These are phyloP conservation scores for Helicoverpa zea DNA, from an alignment of 1,140 invertebrate genomes.

Conservation along the genomic window DNA sequence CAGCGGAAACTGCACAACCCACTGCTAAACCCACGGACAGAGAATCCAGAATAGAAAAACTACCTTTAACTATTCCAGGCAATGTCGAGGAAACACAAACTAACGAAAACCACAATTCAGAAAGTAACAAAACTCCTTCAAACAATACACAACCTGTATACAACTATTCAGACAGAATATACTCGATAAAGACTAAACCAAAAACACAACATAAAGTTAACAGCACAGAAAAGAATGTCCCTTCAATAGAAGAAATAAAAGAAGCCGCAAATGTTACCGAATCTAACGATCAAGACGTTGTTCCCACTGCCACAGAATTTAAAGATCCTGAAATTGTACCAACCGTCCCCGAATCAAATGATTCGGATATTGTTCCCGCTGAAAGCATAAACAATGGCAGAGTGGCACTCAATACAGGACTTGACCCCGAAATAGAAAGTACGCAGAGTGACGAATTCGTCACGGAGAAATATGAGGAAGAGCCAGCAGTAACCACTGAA, in stretches of 20 bases:
- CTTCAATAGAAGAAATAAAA: neutral
- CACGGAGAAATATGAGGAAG: slow-evolving; percentile 54
- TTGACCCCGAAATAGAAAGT: slow-evolving; percentile 52
- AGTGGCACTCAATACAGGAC: slow-evolving; percentile 49
- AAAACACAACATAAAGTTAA: slow-evolving; percentile 11
- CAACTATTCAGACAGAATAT: slow-evolving; percentile 44
- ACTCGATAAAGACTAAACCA: slow-evolving; percentile 30
- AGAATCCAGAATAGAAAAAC: slow-evolving; percentile 66
- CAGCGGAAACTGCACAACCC: slow-evolving; percentile 22
- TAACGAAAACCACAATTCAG: neutral
- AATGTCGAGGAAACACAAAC: slow-evolving; percentile 36
- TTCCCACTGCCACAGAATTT: neutral
- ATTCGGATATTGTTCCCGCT: slow-evolving; percentile 7
- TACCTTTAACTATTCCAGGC: slow-evolving; percentile 56
- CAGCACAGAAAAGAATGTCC: neutral
- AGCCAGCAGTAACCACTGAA: slow-evolving; percentile 50
- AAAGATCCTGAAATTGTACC: slow-evolving; percentile 23
- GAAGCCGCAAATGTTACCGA: neutral
- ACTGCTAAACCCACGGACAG: neutral
- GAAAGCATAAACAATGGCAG: neutral
- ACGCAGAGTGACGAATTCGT: slow-evolving; percentile 52
- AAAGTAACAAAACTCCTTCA: neutral
- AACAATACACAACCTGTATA: neutral
- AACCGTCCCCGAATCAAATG: slow-evolving; percentile 3
- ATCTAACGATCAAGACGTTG: slow-evolving; percentile 23